Evolutionary conservation across 2,888 invertebrate genomes (phyloP).

Genomic region (Empis livida): DNA sequence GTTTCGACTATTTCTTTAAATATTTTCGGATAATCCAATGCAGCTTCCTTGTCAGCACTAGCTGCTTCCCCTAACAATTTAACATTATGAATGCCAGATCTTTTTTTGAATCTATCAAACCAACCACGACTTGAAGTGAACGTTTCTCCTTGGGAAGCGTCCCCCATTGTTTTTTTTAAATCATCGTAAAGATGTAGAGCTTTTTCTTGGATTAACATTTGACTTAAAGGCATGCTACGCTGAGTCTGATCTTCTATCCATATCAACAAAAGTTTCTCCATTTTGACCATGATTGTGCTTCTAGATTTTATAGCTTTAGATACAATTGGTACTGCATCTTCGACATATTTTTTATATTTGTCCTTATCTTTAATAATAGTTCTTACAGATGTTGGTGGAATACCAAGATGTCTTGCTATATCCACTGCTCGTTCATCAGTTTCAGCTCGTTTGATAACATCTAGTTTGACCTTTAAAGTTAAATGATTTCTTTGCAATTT

Average conservation of each 20-base stretch:
- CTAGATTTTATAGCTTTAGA: no score
- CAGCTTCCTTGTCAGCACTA: background rate
- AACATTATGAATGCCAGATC: background rate
- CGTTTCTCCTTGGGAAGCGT: background rate
- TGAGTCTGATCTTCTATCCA: background rate
- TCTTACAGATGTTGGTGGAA: slow-evolving; percentile 2
- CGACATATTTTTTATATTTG: no score
- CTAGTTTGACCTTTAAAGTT: background rate
- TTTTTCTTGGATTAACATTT: background rate
- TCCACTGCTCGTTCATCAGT: slow-evolving; percentile 1
- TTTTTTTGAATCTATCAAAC: background rate
- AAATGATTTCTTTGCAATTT: background rate
- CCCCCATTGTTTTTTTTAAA: background rate
- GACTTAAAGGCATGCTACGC: background rate
- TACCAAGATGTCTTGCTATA: slow-evolving; percentile 2
- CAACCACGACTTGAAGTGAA: background rate
- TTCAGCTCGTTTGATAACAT: slow-evolving; percentile 1
- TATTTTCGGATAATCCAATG: background rate
- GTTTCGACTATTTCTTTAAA: background rate
- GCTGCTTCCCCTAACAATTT: background rate
- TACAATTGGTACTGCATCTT: no score
- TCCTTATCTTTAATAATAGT: background rate
- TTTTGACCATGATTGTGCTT: background rate
- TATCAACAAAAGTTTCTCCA: background rate
- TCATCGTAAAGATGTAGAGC: background rate